Percentiles rank a stretch among this genome's conserved stretches.
Conservation (phyloP, 2,888 invertebrate species). For the Eurytoma californica region DNA sequence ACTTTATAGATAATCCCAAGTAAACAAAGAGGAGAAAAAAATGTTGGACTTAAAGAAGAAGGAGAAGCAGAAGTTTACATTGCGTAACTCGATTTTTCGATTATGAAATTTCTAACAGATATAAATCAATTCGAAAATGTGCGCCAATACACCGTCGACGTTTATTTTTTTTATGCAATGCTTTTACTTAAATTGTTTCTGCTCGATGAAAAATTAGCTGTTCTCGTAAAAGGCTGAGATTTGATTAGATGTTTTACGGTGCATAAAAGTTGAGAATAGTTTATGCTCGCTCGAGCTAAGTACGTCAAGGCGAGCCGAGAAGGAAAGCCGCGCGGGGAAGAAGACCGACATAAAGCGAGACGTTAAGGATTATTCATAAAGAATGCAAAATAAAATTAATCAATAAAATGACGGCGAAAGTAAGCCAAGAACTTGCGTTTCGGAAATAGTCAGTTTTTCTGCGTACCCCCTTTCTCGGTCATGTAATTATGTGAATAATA, state of each 20-base stretch:
- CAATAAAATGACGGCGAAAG: conserved; percentile 33
- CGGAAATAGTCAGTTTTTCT: conserved; percentile 1
- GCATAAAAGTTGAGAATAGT: conserved; percentile 44
- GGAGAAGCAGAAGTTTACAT: not conserved
- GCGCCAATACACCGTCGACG: not conserved
- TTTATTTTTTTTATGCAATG: not conserved
- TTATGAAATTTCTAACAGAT: not conserved
- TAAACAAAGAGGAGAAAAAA: no score
- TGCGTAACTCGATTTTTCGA: not conserved
- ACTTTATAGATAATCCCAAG: no score
- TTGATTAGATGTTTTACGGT: conserved; percentile 48
- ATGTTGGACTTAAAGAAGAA: not conserved
- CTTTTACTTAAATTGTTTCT: not conserved
- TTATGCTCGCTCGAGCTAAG: conserved; percentile 40
- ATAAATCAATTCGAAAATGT: not conserved
- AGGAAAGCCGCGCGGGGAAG: conserved; percentile 26
- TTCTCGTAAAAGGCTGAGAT: conserved; percentile 32
- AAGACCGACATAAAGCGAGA: conserved; percentile 21
- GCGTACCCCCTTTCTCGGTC: not conserved
- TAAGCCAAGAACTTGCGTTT: conserved; percentile 1
- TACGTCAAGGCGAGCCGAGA: conserved; percentile 40
- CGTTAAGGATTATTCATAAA: conserved; percentile 34
- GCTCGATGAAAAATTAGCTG: conserved; percentile 31
- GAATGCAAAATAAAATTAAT: conserved; percentile 44
- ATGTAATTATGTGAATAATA: not conserved